Percentiles rank a stretch among this genome's conserved stretches.
Evolutionary conservation across 2,113 vertebrate genomes (phyloP).

Genomic region (Columbina picui): DNA sequence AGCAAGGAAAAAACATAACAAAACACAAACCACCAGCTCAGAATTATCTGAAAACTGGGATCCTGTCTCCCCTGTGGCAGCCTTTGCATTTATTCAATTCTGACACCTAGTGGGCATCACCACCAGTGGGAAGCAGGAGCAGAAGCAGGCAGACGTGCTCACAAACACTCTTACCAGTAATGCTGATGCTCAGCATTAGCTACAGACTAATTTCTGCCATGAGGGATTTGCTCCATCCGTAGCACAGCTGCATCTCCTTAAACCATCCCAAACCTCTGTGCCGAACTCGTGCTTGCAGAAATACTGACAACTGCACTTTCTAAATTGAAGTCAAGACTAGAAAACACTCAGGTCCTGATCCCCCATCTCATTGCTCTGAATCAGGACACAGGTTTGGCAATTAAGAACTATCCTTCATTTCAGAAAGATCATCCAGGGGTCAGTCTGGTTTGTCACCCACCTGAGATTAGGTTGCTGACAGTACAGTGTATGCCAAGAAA

Average conservation of each 20-base stretch:
- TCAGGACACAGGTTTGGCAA: neutral
- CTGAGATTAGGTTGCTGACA: slow-evolving; percentile 40
- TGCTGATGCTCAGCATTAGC: neutral
- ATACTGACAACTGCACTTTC: rapidly evolving
- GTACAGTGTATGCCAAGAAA: neutral
- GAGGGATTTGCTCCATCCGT: neutral
- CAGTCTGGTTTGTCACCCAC: neutral
- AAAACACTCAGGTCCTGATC: neutral
- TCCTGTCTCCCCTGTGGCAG: neutral
- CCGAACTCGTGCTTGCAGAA: rapidly evolving
- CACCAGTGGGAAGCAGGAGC: neutral
- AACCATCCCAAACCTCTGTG: neutral
- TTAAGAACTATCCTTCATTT: neutral
- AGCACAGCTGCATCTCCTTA: neutral
- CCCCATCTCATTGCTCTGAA: neutral
- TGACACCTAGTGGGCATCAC: slow-evolving; percentile 48
- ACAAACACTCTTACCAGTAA: rapidly evolving
- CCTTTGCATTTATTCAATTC: neutral
- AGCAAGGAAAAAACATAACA: no score
- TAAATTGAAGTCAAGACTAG: rapidly evolving
- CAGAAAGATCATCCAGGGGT: slow-evolving; percentile 10
- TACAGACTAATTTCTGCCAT: neutral
- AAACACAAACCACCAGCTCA: no score
- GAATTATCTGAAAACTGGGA: neutral
- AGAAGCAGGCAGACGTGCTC: rapidly evolving